Base-by-base conservation (phyloP, 2,113 vertebrate genomes). In the Catharus minimus region DNA sequence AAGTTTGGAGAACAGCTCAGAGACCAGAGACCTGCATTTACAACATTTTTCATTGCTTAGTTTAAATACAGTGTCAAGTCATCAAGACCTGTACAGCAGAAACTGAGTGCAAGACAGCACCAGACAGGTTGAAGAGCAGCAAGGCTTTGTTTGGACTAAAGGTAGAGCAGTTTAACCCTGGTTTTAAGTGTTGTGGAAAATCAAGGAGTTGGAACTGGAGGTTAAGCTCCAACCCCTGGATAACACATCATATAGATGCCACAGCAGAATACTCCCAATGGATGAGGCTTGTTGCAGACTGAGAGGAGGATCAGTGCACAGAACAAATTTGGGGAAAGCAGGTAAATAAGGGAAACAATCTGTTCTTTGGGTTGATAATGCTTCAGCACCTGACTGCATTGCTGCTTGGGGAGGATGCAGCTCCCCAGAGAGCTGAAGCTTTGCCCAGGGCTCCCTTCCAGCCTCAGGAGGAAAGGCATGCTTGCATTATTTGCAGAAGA, bases 31-130 rank as follows among this genome's bases (percentile, higher is more conserved):
- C 11, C 41, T 69, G 24, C 32, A 39, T 38, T 53, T 72, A 13
- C 1, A 1, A 13, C 1, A 1, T 5, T 30, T 85, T 77, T 55
- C 2, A 1, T 41, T 71, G 8, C 22, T 62, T 28, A 7, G 13
- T 28, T 73, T 88, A 49, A 78, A 75, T 5, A 32, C 43, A 71
- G 23, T 24, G 18, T 8, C 12, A 41, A 56, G 8, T 77, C 41
- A 61, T 11, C 36, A 56, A 64, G 50, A 60, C 30, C 30, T 43
- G 15, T 36, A 28, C 1, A 43, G 50, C 27, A 86, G 44, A 76
- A 60, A 64, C 3, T 12, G 18, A 68, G 24, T 15, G 18, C 55
- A 60, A 10, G 50, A 30, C 15, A 83, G n/a, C 13, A 36, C 20
- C 30, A 60, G 39, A 20, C 11, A 68, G 41, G 13, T 2, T 73